A percentile compares a stretch with the other conserved stretches of the same genome.
These are phyloP conservation scores for Leguminivora glycinivorella DNA, from an alignment of 1,140 invertebrate species.

Conservation along the genomic window DNA sequence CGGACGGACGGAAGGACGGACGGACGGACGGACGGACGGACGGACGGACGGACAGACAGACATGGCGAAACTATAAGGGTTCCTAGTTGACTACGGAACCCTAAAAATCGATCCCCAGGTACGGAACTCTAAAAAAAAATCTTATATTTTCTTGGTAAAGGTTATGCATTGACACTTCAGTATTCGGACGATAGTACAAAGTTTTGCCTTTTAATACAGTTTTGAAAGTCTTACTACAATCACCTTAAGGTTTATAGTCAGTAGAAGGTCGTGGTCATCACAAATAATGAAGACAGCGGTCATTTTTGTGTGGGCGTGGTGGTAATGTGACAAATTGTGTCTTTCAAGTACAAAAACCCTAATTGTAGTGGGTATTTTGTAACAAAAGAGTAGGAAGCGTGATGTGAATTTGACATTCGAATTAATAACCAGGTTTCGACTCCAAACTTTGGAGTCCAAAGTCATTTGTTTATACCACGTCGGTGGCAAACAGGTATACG, in stretches of 20 bases:
- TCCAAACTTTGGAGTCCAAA: too few relatives aligned
- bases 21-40: too few relatives aligned
- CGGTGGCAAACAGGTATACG: too few relatives aligned
- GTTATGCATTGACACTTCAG: too few relatives aligned
- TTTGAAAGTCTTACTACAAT: not conserved
- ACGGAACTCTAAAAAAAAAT: too few relatives aligned
- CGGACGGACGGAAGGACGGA: too few relatives aligned
- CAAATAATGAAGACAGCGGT: not conserved
- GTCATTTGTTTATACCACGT: too few relatives aligned
- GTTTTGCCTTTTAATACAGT: not conserved
- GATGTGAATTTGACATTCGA: not conserved
- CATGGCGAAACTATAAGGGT: too few relatives aligned
- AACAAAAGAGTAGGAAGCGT: constrained; percentile 8
- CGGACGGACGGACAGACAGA: too few relatives aligned
- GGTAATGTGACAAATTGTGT: constrained; percentile 21
- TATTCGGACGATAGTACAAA: not conserved
- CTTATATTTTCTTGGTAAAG: too few relatives aligned
- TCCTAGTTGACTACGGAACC: too few relatives aligned
- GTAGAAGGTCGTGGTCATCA: constrained; percentile 9
- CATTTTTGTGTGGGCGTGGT: constrained; percentile 13
- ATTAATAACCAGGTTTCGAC: not conserved
- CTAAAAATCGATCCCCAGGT: too few relatives aligned
- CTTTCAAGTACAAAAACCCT: constrained; percentile 14
- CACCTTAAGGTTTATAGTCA: not conserved
- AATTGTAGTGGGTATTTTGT: not conserved